phyloP scores from a whole-genome alignment of 2,113 vertebrate species.

The Plestiodon gilberti region DNA sequence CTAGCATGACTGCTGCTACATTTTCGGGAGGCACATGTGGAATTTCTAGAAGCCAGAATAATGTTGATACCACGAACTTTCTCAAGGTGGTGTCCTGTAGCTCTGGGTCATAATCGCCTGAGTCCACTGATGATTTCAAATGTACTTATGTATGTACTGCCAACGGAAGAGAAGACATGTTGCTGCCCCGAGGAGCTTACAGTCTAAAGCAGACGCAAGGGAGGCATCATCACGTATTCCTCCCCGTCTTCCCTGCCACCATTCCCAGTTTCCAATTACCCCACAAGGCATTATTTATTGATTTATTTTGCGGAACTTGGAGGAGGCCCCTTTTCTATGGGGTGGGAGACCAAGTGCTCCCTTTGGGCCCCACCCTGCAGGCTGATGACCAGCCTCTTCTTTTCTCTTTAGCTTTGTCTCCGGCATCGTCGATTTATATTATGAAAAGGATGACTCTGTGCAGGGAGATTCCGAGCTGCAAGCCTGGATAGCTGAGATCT shows the following conservation, averaged over 20 bases:
- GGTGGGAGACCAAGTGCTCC: not conserved
- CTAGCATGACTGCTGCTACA: too few relatives aligned
- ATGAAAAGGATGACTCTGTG: not conserved
- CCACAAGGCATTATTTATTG: not conserved
- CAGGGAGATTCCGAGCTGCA: not conserved
- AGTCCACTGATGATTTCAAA: too few relatives aligned
- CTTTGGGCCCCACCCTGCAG: too few relatives aligned
- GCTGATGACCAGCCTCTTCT: not conserved
- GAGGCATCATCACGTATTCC: too few relatives aligned
- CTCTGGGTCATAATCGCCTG: not conserved
- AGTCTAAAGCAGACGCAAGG: too few relatives aligned
- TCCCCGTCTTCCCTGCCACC: too few relatives aligned
- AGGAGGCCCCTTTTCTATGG: not conserved
- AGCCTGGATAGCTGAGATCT: not conserved
- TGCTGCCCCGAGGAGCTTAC: too few relatives aligned
- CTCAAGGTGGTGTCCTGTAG: not conserved
- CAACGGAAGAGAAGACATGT: not conserved
- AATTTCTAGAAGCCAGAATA: not conserved
- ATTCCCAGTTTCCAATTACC: not conserved
- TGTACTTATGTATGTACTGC: not conserved
- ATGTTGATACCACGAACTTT: not conserved
- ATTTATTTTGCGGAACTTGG: not conserved
- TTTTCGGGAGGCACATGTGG: too few relatives aligned
- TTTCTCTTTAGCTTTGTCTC: conserved; percentile 11
- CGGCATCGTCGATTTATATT: conserved; percentile 2